Evolutionary conservation across 2,888 invertebrate genomes (phyloP), one percentile per base, ranked within the genome.

Genomic region (Eristalis tenax): DNA sequence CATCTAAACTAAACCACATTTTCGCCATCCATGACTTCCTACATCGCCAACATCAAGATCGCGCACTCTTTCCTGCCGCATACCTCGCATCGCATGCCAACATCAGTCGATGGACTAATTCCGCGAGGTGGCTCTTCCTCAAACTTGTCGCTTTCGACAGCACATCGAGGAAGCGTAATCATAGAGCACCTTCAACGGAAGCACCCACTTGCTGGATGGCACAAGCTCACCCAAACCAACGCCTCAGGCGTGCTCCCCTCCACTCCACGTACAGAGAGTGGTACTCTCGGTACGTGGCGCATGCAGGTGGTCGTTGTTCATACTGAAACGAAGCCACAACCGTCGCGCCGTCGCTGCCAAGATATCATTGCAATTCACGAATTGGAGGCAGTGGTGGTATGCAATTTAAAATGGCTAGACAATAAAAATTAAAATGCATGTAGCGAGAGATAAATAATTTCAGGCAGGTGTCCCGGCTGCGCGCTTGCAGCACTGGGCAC

Each of bases 391-490:
- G 69, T 18, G 11, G 1, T 23, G 22, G 59, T 23, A 59, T 59
- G 22, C 26, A 23, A n/a, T 79, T 65, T 65, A 57, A 65, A 65
- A 66, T 69, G 28, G 77, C 23, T 40, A 32, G 65, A 79, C 71
- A 79, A 79, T 77, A 77, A 77, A 77, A 77, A 70, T 78, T 70
- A 63, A 64, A 78, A 78, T 78, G 69, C 77, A 78, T 70, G 35
- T 26, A 69, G 22, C 64, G 59, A 65, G 2, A 50, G 43, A n/a
- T 71, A 78, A 78, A 70, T 38, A 78, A 70, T 70, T 70, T 77
- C 79, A 22, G 65, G 65, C 78, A 79, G 78, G 78, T 79, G 78
- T 64, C 65, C 78, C 38, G n/a, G 23, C 57, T 61, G 18, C 50
- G 11, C 11, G 15, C 38, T n/a, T n/a, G 6, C 38, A 13, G 61